Evolutionary conservation across 2,888 invertebrate species (phyloP).

Genomic region (Cosmia trapezina): DNA sequence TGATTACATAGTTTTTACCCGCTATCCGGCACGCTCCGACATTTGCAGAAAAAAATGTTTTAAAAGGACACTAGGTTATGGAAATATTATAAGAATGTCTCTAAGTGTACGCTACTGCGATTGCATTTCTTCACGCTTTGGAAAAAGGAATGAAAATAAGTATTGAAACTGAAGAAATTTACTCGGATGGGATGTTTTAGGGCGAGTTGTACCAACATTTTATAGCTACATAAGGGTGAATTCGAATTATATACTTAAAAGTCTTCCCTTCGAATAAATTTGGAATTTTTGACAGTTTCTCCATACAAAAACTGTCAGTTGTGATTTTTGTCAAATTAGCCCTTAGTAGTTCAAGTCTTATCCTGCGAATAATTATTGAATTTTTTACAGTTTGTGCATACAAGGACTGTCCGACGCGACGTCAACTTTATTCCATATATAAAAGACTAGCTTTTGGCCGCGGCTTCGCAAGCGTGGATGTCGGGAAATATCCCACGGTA

Average conservation of each 20-base stretch:
- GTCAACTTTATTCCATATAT: not conserved
- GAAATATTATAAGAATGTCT: slow-evolving; percentile 61
- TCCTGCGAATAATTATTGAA: too few relatives aligned
- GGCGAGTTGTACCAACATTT: not conserved
- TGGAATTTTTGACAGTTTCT: not conserved
- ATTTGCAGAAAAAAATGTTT: slow-evolving; percentile 56
- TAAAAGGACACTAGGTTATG: slow-evolving; percentile 59
- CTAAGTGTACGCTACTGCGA: slow-evolving; percentile 30
- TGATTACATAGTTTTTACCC: slow-evolving; percentile 72
- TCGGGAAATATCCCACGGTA: too few relatives aligned
- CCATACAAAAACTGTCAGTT: not conserved
- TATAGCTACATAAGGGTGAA: not conserved
- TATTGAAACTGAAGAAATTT: not conserved
- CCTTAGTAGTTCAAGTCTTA: too few relatives aligned
- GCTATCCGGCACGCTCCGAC: slow-evolving; percentile 67
- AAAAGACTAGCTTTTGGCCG: too few relatives aligned
- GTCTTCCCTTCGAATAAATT: not conserved
- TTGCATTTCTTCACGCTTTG: slow-evolving; percentile 44
- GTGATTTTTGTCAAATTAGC: too few relatives aligned
- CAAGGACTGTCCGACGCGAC: too few relatives aligned
- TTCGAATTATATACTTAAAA: too few relatives aligned
- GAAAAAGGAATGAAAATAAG: slow-evolving; percentile 10
- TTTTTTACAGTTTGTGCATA: too few relatives aligned
- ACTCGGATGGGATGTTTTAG: not conserved
- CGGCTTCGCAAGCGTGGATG: too few relatives aligned